These are phyloP conservation scores for Poeciliopsis prolifica DNA, from an alignment of 2,113 vertebrate species.

Conservation along the genomic window DNA sequence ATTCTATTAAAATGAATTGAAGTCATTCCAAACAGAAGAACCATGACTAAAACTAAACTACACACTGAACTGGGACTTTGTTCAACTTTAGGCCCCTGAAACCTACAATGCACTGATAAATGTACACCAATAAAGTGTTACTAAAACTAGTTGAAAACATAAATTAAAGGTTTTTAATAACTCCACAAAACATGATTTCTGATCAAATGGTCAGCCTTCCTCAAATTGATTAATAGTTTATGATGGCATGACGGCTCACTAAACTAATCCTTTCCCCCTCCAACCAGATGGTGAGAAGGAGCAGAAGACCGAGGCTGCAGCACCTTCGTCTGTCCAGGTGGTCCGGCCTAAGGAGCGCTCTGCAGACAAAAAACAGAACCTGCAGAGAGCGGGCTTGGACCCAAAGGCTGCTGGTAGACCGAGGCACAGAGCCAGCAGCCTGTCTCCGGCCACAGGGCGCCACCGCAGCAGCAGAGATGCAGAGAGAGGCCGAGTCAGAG, in stretches of 20 bases:
- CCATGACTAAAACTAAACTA: too few species aligned
- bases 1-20: too few species aligned
- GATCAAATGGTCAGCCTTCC: too few species aligned
- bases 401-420: conserved; percentile 53
- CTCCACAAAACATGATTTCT: too few species aligned
- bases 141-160: too few species aligned
- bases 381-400: conserved; percentile 58
- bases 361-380: conserved; percentile 68
- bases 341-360: conserved; percentile 90
- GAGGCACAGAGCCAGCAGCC: conserved; percentile 69
- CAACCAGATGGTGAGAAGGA: conserved; percentile 75
- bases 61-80: too few species aligned
- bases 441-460: conserved; percentile 61
- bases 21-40: too few species aligned
- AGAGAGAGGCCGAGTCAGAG: conserved; percentile 73
- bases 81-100: too few species aligned
- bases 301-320: conserved; percentile 41
- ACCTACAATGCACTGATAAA: too few species aligned
- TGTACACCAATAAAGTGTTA: too few species aligned
- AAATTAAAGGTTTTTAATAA: too few species aligned
- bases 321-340: conserved; percentile 77
- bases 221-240: too few species aligned
- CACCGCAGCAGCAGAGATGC: conserved; percentile 68
- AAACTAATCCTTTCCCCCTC: conserved; percentile 15
- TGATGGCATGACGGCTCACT: neutral